Evolutionary conservation across 2,888 invertebrate species (phyloP).

Genomic region (Liodrosophila aerea): DNA sequence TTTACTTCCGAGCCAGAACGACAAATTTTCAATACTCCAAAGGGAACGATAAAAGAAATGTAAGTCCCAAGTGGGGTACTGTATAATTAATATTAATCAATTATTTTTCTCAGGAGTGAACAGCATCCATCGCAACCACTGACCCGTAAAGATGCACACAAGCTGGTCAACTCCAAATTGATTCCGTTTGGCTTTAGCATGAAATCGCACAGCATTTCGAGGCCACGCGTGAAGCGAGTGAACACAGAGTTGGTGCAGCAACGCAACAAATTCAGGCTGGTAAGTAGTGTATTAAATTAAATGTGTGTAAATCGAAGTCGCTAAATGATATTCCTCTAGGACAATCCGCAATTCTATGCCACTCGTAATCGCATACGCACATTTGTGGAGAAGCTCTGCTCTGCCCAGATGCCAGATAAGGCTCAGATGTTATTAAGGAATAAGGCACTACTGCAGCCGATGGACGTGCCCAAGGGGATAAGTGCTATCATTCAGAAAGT

Average conservation of each 20-base stretch:
- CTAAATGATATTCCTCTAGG: constrained; percentile 41
- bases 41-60: constrained; percentile 31
- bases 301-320: no score
- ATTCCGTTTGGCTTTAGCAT: constrained; percentile 57
- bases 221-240: constrained; percentile 47
- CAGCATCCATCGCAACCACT: constrained; percentile 33
- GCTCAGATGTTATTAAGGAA: constrained; percentile 59
- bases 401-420: constrained; percentile 61
- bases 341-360: constrained; percentile 71
- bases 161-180: constrained; percentile 55
- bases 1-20: constrained; percentile 45
- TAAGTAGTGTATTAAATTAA: constrained; percentile 15
- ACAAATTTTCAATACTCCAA: constrained; percentile 19
- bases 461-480: constrained; percentile 35
- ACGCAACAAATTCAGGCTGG: constrained; percentile 67
- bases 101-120: constrained; percentile 13
- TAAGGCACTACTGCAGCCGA: constrained; percentile 58
- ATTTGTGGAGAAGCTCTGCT: constrained; percentile 76
- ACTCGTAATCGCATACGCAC: constrained; percentile 77
- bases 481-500: constrained; percentile 8
- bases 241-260: constrained; percentile 55
- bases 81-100: not conserved
- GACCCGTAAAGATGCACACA: constrained; percentile 65
- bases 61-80: constrained; percentile 20
- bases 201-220: constrained; percentile 54